A percentile compares a stretch with the other conserved stretches of the same genome.
phyloP scores from a whole-genome alignment of 2,888 invertebrate genomes.

The Gisinianus flammeolus region DNA sequence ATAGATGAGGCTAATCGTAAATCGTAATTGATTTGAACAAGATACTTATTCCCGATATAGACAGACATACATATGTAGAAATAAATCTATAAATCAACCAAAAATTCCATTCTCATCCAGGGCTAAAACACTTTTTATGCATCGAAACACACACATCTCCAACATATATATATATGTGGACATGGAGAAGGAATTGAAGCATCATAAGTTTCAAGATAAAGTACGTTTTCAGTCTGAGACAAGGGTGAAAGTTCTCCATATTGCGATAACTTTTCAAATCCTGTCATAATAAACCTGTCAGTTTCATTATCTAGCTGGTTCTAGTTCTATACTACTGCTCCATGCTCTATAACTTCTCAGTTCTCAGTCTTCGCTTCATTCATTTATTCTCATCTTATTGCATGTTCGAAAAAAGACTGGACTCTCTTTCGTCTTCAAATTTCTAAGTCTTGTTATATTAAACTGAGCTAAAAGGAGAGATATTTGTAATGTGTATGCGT shows the following conservation, averaged over 20 bases:
- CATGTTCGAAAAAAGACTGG: not conserved
- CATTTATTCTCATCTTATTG: not conserved
- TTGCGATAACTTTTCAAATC: constrained; percentile 23
- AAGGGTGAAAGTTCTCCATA: constrained; percentile 10
- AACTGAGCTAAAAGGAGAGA: too few species aligned
- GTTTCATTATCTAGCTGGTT: constrained; percentile 1
- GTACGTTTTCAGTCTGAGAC: not conserved
- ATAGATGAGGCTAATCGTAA: too few species aligned
- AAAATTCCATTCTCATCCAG: not conserved
- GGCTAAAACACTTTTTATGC: not conserved
- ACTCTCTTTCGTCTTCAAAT: not conserved
- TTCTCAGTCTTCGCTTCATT: constrained; percentile 10
- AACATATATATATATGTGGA: not conserved
- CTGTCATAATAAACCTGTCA: constrained; percentile 36
- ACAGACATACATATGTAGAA: not conserved
- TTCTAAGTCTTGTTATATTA: not conserved
- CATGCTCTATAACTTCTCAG: not conserved
- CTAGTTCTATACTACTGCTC: not conserved
- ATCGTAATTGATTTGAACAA: not conserved
- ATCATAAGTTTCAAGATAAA: not conserved
- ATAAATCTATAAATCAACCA: not conserved
- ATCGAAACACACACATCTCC: not conserved
- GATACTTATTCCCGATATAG: not conserved
- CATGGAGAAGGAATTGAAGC: not conserved
- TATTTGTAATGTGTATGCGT: too few species aligned